Evolutionary conservation across 2,113 vertebrate species (phyloP), one percentile per base, ranked within the genome.

Genomic region (Crotalus viridis): DNA sequence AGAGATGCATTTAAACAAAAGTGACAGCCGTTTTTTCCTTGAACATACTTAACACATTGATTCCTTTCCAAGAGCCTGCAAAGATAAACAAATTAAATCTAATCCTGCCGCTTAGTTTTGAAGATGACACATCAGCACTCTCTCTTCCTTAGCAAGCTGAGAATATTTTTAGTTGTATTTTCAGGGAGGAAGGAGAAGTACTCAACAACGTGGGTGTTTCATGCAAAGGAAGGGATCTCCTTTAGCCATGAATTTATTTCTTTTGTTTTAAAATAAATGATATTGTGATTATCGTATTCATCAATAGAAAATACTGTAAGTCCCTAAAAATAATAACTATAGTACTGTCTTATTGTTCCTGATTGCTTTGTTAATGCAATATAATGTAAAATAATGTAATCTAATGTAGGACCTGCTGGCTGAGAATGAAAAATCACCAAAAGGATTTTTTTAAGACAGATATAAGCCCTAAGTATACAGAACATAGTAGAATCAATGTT

Each of bases 31-130:
- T 0, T 48, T 93, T 93, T 95, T 93, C 88, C 61, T 92, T 56
- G 81, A 92, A 94, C 12, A 21, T 24, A 89, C 0, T 0, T 0
- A 91, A 64, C 0, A 0, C 28, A 51, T 88, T 26, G 88, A 24
- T 39, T 91, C 89, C 91, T 74, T 90, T 92, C 90, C 48, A 91
- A 3, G 0, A 21, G 9, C 74, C 56, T 89, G 93, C 92, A 92
- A 85, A 92, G 69, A 93, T 26, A 69, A 93, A 52, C 86, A 91
- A 93, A 93, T 48, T 52, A 87, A 93, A 91, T n/a, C 3, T 92
- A 94, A 95, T 51, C 52, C 91, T 59, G 0, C 10, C 54, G 0
- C 13, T 17, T 59, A 56, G 33, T 54, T n/a, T 88, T 64, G 90
- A 89, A 33, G 8, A 33, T 0, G 2, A 88, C 1, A 89, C 0